Conservation (phyloP, 1,140 invertebrate species). For the Anadara kagoshimensis region DNA sequence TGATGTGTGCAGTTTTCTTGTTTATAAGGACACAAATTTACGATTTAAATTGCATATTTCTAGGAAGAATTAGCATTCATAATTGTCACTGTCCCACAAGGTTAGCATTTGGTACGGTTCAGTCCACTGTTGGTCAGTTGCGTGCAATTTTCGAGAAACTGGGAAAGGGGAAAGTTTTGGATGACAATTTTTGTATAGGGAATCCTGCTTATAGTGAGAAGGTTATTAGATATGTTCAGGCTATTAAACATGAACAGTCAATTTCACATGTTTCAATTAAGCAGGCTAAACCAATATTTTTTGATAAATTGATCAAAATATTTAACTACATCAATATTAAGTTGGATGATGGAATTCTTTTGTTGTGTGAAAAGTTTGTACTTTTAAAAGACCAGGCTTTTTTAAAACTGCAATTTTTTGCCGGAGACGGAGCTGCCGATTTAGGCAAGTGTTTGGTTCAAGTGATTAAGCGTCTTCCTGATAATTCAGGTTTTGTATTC, state of each 20-base stretch:
- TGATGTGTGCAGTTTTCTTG: conserved; percentile 15
- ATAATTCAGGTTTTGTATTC: conserved; percentile 30
- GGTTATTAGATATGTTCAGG: conserved; percentile 11
- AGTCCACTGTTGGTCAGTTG: neutral
- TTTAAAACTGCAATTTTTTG: conserved; percentile 39
- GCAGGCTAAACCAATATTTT: conserved; percentile 30
- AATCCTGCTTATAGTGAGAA: conserved; percentile 13
- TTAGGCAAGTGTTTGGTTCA: conserved; percentile 8
- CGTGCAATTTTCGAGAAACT: conserved; percentile 5
- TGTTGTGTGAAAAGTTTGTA: conserved; percentile 8
- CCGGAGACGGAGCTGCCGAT: conserved; percentile 26
- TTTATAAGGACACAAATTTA: conserved; percentile 10
- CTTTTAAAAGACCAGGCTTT: conserved; percentile 28
- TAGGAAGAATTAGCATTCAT: neutral
- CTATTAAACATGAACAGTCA: conserved; percentile 26
- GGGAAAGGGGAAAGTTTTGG: conserved; percentile 15
- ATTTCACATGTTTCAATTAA: conserved; percentile 8
- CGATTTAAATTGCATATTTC: neutral
- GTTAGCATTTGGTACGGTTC: conserved; percentile 6
- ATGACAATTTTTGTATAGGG: neutral
- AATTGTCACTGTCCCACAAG: conserved; percentile 13
- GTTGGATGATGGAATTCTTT: neutral
- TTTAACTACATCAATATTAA: conserved; percentile 8
- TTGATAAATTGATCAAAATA: conserved; percentile 16
- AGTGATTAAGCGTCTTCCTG: conserved; percentile 13